These are phyloP conservation scores for Drosophila melanogaster DNA, from an alignment of 1,140 invertebrate genomes.

Conservation along the genomic window Release_6_plus_ISO1_MT NT_033779.5:2768001-2768500, in stretches of 20 bases:
- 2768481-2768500: slow-evolving; percentile 96
- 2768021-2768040: slow-evolving; percentile 53
- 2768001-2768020: slow-evolving; percentile 42
- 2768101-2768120: slow-evolving; percentile 62
- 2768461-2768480: slow-evolving; percentile 97
- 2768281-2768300: slow-evolving; percentile 92
- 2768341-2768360: slow-evolving; percentile 99
- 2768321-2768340: slow-evolving; percentile 96
- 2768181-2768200: slow-evolving; percentile 75
- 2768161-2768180: slow-evolving; percentile 95
- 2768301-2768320: slow-evolving; percentile 94
- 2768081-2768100: slow-evolving; percentile 48
- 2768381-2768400: slow-evolving; percentile 94
- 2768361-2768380: slow-evolving; percentile 98
- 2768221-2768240: slow-evolving; percentile 82
- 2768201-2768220: slow-evolving; percentile 94
- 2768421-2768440: slow-evolving; percentile 76
- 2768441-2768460: slow-evolving; percentile 90
- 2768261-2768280: not conserved
- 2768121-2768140: slow-evolving; percentile 44
- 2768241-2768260: too few relatives aligned
- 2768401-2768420: slow-evolving; percentile 86
- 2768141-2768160: slow-evolving; percentile 74
- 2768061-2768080: not conserved
- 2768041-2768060: slow-evolving; percentile 57